Percentiles rank a stretch among this genome's conserved stretches.
Evolutionary conservation across 2,888 invertebrate species (phyloP).

Genomic region (Frankliniella fusca): DNA sequence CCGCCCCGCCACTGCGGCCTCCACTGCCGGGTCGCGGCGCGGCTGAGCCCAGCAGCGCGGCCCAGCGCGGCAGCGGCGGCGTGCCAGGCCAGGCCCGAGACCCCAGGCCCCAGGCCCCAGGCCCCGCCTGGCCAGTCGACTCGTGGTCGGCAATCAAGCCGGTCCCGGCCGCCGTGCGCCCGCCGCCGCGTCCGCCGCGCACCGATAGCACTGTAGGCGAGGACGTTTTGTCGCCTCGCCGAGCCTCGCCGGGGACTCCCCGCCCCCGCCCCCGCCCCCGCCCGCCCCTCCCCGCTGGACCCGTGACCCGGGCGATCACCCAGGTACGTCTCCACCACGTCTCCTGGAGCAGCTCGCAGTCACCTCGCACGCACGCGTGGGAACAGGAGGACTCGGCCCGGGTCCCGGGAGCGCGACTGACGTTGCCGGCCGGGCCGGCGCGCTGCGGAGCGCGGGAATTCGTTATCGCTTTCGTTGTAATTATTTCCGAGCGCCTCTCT

Average conservation of each 20-base stretch:
- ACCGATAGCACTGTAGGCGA: too few relatives aligned
- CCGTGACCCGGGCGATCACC: not conserved
- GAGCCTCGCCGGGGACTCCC: not conserved
- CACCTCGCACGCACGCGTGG: too few relatives aligned
- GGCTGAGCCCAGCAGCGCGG: not conserved
- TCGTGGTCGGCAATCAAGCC: too few relatives aligned
- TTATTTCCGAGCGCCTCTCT: too few relatives aligned
- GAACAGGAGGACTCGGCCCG: not conserved
- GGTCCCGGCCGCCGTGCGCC: too few relatives aligned
- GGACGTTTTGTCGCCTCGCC: too few relatives aligned
- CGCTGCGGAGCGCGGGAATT: not conserved
- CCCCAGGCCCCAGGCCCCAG: not conserved
- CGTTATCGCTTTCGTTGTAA: too few relatives aligned
- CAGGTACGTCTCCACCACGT: too few relatives aligned
- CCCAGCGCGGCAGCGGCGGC: not conserved
- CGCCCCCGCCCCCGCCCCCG: not conserved
- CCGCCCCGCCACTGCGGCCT: not conserved
- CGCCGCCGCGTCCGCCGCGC: too few relatives aligned
- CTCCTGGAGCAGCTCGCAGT: too few relatives aligned
- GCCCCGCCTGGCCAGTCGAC: not conserved
- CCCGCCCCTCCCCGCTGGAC: not conserved
- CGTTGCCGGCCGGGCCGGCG: not conserved
- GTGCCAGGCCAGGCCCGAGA: too few relatives aligned
- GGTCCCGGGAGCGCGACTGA: not conserved
- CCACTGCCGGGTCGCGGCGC: not conserved